phyloP scores from a whole-genome alignment of 2,113 vertebrate species.

The Hippoglossus stenolepis region DNA sequence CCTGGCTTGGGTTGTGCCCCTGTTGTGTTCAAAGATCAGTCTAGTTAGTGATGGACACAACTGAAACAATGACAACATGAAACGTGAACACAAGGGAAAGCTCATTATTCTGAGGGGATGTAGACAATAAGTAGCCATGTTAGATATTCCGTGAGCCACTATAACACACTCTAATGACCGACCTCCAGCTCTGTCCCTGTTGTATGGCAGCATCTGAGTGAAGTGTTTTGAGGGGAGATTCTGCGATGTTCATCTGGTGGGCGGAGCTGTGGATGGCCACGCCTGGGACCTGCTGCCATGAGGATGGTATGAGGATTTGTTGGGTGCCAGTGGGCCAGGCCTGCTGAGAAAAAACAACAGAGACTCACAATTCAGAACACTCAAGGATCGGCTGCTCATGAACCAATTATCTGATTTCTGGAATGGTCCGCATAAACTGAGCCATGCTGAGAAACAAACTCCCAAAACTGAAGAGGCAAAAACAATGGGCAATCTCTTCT shows the following conservation, averaged over 20 bases:
- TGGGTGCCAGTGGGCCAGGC: slow-evolving; percentile 96
- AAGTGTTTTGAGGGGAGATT: slow-evolving; percentile 82
- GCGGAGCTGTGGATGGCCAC: slow-evolving; percentile 93
- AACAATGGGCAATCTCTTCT: slow-evolving; percentile 45
- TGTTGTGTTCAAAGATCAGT: slow-evolving; percentile 80
- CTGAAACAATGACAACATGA: too few species aligned
- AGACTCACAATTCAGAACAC: slow-evolving; percentile 18
- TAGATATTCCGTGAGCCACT: neutral
- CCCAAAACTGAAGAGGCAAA: slow-evolving; percentile 46
- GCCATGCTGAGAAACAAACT: slow-evolving; percentile 70
- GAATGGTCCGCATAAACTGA: slow-evolving; percentile 52
- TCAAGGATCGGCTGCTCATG: neutral
- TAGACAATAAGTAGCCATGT: too few species aligned
- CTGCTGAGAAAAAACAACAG: slow-evolving; percentile 83
- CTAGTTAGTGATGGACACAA: slow-evolving; percentile 65
- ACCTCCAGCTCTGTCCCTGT: slow-evolving; percentile 94
- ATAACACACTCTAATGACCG: slow-evolving; percentile 32
- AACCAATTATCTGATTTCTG: slow-evolving; percentile 22
- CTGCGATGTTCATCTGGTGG: slow-evolving; percentile 87
- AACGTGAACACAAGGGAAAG: too few species aligned
- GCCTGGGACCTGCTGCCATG: slow-evolving; percentile 97
- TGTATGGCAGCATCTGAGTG: slow-evolving; percentile 87
- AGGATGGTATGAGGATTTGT: slow-evolving; percentile 95
- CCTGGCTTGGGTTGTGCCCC: slow-evolving; percentile 79
- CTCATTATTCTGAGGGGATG: too few species aligned